A percentile compares a stretch with the other conserved stretches of the same genome.
Evolutionary conservation across 64 coral and sea anemone genomes (phyloP).

Genomic region (Montipora capricornis): DNA sequence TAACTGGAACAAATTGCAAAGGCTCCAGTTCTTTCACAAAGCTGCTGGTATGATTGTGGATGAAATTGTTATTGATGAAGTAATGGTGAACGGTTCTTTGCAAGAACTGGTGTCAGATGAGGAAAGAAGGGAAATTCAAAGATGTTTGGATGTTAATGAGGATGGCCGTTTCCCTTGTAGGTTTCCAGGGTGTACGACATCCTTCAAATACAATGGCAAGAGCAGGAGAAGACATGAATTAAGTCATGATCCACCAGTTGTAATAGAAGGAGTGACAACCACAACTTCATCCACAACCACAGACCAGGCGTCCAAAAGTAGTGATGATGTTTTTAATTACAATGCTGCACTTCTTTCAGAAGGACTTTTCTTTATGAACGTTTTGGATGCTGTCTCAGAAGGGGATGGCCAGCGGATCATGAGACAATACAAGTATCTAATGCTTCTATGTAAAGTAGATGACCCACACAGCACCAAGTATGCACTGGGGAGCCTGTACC

Average conservation of each 20-base stretch:
- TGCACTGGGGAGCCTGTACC: neutral
- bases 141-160: slow-evolving; percentile 50
- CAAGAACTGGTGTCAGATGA: slow-evolving; percentile 36
- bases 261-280: slow-evolving; percentile 6
- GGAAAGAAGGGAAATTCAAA: slow-evolving; percentile 29
- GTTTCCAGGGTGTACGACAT: neutral
- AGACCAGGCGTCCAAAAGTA: neutral
- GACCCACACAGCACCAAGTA: neutral
- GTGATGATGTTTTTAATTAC: slow-evolving; percentile 1
- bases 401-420: neutral
- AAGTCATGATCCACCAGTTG: slow-evolving; percentile 47
- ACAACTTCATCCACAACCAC: slow-evolving; percentile 8
- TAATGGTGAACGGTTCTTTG: slow-evolving; percentile 1
- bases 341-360: neutral
- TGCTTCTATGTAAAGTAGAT: neutral
- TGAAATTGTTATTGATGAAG: slow-evolving; percentile 43
- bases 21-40: slow-evolving; percentile 55
- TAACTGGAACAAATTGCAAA: slow-evolving; percentile 46
- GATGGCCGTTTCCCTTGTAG: slow-evolving; percentile 79
- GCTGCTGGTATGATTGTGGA: slow-evolving; percentile 20
- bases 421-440: neutral
- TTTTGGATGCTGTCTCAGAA: slow-evolving; percentile 8
- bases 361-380: slow-evolving; percentile 55
- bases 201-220: slow-evolving; percentile 76
- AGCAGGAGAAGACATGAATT: slow-evolving; percentile 70